Base-by-base conservation (phyloP, 1,140 invertebrate species). In the Drosophila yakuba region DNA sequence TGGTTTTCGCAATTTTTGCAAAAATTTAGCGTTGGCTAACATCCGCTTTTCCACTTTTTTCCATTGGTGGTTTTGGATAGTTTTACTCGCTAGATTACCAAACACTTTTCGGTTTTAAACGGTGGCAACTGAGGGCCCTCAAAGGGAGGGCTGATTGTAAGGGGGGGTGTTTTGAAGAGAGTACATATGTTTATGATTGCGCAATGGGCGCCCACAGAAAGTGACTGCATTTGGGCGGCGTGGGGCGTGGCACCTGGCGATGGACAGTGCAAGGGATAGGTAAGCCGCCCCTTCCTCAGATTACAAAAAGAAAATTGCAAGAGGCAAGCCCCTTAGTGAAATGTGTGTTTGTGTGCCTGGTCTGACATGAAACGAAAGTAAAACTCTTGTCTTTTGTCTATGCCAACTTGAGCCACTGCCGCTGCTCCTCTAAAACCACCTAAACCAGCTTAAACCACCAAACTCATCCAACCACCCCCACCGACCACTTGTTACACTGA, bases 321-420 rank as follows among this genome's bases (percentile, higher is more conserved):
- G 36, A 59, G 57, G 20, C 47, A 5, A 7, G 7, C 36, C 36
- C 25, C 48, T 45, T 76, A 78, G 81, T 81, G 81, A 85, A 85
- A 85, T 86, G 78, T 71, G 57, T 39, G 43, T 38, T 5, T 41
- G 39, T 41, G 47, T 54, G 50, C 14, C n/a, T 17, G 7, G 43
- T 35, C 39, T 79, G 73, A 58, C 66, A 57, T 59, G 81, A 85
- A 85, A 81, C 82, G 81, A 85, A 85, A 85, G 81, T 85, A 86
- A 81, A 78, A 78, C 72, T 67, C 73, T 54, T 58, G 78, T 58
- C 52, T 78, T 56, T 77, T 67, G 41, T 59, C 41, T 25, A 52
- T 38, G 68, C 50, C 50, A 56, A 48, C 66, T 36, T 57, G 45
- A 23, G 55, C 28, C 17, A 39, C 43, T 20, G 43, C 23, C 3